These are phyloP conservation scores for Panulirus ornatus DNA, from an alignment of 1,140 invertebrate genomes.

Conservation along the genomic window DNA sequence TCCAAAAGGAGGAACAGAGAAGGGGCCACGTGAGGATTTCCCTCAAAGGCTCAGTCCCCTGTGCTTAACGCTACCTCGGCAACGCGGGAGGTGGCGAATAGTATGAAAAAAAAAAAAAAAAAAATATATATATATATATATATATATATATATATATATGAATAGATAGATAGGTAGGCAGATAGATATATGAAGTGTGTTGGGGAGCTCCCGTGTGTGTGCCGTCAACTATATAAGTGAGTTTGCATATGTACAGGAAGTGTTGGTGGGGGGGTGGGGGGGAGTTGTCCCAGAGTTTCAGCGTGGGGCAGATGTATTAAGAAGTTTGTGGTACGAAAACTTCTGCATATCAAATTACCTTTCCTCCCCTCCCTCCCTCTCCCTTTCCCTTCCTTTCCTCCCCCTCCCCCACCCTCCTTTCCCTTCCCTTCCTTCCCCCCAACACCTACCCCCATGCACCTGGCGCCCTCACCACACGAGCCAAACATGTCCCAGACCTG, in stretches of 20 bases:
- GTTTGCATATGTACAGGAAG: not conserved
- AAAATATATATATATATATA: not conserved
- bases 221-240: not conserved
- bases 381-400: not conserved
- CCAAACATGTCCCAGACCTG: not conserved
- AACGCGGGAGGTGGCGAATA: too few relatives aligned
- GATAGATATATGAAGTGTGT: constrained; percentile 7
- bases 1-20: too few relatives aligned
- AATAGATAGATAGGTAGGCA: not conserved
- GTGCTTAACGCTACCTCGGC: too few relatives aligned
- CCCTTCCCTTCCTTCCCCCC: not conserved
- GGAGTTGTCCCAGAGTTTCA: too few relatives aligned
- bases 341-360: too few relatives aligned
- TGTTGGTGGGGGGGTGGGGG: not conserved
- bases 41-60: too few relatives aligned
- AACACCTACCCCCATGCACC: too few relatives aligned
- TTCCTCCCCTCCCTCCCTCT: not conserved
- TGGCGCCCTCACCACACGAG: not conserved
- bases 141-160: not conserved
- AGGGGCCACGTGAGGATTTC: too few relatives aligned
- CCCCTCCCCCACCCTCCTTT: not conserved
- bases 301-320: not conserved
- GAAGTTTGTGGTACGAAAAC: not conserved
- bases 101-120: too few relatives aligned
- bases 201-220: not conserved